Percentiles rank a stretch among this genome's conserved stretches.
These are phyloP conservation scores for Esox lucius DNA, from an alignment of 2,797 vertebrate species.

Conservation along the genomic window DNA sequence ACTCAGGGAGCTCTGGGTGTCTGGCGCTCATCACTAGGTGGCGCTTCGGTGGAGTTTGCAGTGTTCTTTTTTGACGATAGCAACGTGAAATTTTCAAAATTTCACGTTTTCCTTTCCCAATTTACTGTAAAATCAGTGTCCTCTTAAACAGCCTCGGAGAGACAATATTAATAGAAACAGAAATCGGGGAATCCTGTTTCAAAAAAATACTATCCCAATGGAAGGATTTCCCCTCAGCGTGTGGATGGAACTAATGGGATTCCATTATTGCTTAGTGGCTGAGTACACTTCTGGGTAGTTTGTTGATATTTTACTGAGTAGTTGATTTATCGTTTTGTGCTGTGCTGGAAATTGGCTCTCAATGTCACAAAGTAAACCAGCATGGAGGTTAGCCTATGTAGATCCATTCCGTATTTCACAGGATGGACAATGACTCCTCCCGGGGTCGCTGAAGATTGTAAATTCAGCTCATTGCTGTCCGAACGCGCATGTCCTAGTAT, in stretches of 20 bases:
- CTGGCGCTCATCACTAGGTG: slow-evolving; percentile 36
- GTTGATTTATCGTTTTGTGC: slow-evolving; percentile 11
- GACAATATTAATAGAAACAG: slow-evolving; percentile 59
- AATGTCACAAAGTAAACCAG: slow-evolving; percentile 39
- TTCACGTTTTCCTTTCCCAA: slow-evolving; percentile 18
- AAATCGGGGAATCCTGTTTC: slow-evolving; percentile 43
- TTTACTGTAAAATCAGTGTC: slow-evolving; percentile 57
- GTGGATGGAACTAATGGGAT: slow-evolving; percentile 69
- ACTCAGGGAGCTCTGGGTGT: slow-evolving; percentile 23
- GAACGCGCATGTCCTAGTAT: slow-evolving; percentile 3
- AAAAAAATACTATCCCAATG: slow-evolving; percentile 60
- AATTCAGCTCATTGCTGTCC: neutral
- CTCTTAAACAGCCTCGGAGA: slow-evolving; percentile 65
- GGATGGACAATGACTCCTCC: slow-evolving; percentile 25
- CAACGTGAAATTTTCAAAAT: slow-evolving; percentile 38
- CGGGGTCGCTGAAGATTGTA: slow-evolving; percentile 34
- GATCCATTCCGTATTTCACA: slow-evolving; percentile 32
- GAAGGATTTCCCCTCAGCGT: slow-evolving; percentile 67
- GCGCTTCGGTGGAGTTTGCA: slow-evolving; percentile 20
- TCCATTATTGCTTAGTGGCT: slow-evolving; percentile 65
- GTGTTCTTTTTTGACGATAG: slow-evolving; percentile 49
- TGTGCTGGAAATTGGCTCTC: slow-evolving; percentile 21
- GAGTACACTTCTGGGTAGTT: slow-evolving; percentile 58
- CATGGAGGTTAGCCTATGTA: slow-evolving; percentile 41
- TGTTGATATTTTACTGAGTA: slow-evolving; percentile 52